A percentile compares a stretch with the other conserved stretches of the same genome.
These are phyloP conservation scores for Heterodera carotae DNA, from an alignment of 1,140 invertebrate species.

Conservation along the genomic window DNA sequence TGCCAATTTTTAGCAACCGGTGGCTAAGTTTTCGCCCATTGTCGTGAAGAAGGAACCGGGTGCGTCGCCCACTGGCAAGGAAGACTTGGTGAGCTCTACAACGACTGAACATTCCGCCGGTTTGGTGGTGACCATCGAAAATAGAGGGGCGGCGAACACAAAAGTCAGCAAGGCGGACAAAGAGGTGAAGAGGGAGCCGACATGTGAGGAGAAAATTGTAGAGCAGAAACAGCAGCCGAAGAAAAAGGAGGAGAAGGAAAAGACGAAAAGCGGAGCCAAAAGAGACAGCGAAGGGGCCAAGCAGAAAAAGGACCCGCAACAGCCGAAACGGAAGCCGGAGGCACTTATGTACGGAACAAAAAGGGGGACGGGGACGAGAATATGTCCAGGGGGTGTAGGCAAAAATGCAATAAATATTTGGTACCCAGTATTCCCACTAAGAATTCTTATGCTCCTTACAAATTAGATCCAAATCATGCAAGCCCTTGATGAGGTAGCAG, in stretches of 20 bases:
- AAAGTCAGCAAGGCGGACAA: background rate
- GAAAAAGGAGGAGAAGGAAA: background rate
- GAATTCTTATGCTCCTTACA: too few relatives aligned
- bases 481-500: too few relatives aligned
- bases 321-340: background rate
- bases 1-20: too few relatives aligned
- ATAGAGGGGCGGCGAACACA: background rate
- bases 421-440: too few relatives aligned
- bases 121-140: background rate
- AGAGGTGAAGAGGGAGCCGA: too few relatives aligned
- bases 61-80: background rate
- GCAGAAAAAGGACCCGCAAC: background rate
- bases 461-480: too few relatives aligned
- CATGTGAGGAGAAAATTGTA: background rate
- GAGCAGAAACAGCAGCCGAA: background rate
- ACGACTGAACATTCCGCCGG: background rate
- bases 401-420: too few relatives aligned
- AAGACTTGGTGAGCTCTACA: slow-evolving; percentile 7
- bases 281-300: background rate
- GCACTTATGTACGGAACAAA: background rate
- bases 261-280: background rate
- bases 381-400: too few relatives aligned
- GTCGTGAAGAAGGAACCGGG: background rate
- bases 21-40: background rate
- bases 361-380: too few relatives aligned